Conservation (phyloP, 2,888 invertebrate species). For the Hyalella azteca region DNA sequence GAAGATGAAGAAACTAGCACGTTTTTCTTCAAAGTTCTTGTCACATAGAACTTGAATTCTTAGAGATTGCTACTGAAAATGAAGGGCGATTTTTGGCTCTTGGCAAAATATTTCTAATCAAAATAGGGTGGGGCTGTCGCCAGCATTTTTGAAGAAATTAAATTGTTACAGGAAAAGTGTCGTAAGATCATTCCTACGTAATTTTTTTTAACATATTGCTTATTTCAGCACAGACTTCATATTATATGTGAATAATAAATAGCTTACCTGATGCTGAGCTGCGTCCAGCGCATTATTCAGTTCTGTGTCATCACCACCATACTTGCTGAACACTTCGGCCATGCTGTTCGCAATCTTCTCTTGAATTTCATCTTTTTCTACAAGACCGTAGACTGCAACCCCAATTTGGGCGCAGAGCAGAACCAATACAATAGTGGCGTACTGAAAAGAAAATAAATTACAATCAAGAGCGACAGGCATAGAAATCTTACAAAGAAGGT, state of each 20-base stretch:
- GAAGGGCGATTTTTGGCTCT: no score
- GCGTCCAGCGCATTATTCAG: slow-evolving; percentile 41
- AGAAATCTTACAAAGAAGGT: no score
- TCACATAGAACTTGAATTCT: no score
- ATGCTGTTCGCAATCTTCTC: slow-evolving; percentile 35
- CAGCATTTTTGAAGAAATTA: not conserved
- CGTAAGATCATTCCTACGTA: not conserved
- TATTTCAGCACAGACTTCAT: no score
- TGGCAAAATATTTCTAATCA: no score
- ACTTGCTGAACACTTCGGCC: slow-evolving; percentile 39
- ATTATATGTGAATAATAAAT: not conserved
- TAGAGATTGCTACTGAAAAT: no score
- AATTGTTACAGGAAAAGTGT: not conserved
- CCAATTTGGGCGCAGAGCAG: slow-evolving; percentile 48
- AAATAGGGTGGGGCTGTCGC: no score
- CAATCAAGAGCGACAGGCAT: no score
- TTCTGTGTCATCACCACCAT: slow-evolving; percentile 43
- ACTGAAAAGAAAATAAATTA: slow-evolving; percentile 41
- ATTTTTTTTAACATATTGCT: not conserved
- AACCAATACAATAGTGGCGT: slow-evolving; percentile 48
- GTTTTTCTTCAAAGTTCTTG: no score
- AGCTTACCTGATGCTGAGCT: slow-evolving; percentile 49
- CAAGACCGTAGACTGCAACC: slow-evolving; percentile 45
- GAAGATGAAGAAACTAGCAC: no score
- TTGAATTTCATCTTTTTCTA: slow-evolving; percentile 47